Conservation (phyloP, 2,797 vertebrate genomes). For the Eulemur mongoz region DNA sequence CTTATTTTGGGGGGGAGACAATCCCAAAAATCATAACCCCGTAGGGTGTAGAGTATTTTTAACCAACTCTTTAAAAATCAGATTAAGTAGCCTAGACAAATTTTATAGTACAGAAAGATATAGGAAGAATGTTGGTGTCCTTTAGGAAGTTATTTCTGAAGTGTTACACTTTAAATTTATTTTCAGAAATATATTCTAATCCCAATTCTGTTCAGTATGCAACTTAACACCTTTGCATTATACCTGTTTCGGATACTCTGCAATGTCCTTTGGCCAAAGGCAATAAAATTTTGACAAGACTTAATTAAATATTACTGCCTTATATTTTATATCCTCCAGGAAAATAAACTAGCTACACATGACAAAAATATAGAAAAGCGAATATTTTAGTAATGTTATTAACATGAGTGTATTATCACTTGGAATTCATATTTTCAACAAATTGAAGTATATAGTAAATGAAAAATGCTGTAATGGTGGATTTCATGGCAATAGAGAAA, state of each 20-base stretch:
- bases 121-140: not conserved
- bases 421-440: not conserved
- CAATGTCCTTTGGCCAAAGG: not conserved
- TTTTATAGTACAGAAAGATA: not conserved
- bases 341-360: not conserved
- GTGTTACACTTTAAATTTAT: not conserved
- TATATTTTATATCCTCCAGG: not conserved
- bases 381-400: not conserved
- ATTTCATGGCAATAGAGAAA: constrained; percentile 5
- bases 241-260: not conserved
- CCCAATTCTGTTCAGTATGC: not conserved
- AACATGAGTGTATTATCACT: not conserved
- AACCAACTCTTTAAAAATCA: not conserved
- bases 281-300: constrained; percentile 39
- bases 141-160: constrained; percentile 39
- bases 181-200: not conserved
- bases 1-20: not conserved
- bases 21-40: not conserved
- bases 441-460: not conserved
- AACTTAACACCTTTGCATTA: not conserved
- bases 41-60: not conserved
- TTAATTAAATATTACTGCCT: constrained; percentile 44
- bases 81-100: not conserved
- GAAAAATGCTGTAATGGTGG: not conserved
- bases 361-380: not conserved